These are phyloP conservation scores for Malaclemys terrapin DNA, from an alignment of 2,113 vertebrate genomes.

Conservation along the genomic window DNA sequence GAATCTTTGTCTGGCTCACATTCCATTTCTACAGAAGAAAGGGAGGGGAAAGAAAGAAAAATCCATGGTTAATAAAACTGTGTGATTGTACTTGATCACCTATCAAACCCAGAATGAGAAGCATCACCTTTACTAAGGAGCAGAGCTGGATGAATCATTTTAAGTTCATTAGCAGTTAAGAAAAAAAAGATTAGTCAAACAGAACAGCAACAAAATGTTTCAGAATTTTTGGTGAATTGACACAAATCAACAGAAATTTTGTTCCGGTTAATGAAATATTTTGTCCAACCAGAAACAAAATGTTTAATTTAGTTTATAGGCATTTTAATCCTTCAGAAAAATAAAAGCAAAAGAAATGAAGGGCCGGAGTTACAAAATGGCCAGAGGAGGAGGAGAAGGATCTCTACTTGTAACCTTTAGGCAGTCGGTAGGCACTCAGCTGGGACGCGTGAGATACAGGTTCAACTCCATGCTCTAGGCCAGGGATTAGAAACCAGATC, in stretches of 20 bases:
- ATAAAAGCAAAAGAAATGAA: neutral
- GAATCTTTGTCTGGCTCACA: conserved; percentile 98
- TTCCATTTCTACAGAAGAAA: conserved; percentile 91
- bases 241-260: neutral
- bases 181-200: neutral
- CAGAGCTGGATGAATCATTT: neutral
- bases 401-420: neutral
- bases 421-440: neutral
- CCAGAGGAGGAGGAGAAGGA: neutral
- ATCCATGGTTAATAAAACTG: conserved; percentile 45
- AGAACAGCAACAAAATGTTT: neutral
- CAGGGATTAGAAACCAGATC: neutral
- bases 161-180: neutral
- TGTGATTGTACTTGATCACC: neutral
- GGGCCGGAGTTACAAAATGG: neutral
- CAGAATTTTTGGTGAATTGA: neutral
- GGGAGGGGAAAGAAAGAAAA: conserved; percentile 37
- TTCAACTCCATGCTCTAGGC: neutral
- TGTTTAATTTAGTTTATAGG: neutral
- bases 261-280: neutral
- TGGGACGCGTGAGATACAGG: neutral
- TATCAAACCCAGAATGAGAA: neutral
- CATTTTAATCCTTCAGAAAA: neutral
- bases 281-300: neutral
- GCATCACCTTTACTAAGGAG: neutral